A percentile compares a stretch with the other conserved stretches of the same genome.
Evolutionary conservation across 2,888 invertebrate genomes (phyloP).

Genomic region (Microctonus hyperodae): DNA sequence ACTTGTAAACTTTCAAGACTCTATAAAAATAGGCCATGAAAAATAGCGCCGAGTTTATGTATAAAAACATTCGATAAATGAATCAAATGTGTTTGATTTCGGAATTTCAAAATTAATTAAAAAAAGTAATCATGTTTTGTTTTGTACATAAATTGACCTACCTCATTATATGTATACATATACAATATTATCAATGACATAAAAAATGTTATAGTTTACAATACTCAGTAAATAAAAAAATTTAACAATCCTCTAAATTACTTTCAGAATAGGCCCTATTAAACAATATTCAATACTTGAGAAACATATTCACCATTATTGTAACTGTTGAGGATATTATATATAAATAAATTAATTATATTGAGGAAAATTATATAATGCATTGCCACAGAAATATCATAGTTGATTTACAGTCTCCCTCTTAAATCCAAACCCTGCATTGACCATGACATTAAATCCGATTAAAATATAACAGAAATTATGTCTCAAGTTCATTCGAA

Average conservation of each 20-base stretch:
- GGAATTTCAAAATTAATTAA: background rate
- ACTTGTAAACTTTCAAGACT: too few species aligned
- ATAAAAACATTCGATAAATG: background rate
- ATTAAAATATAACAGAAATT: constrained; percentile 16
- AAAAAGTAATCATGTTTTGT: background rate
- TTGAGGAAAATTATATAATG: constrained; percentile 21
- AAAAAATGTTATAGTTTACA: constrained; percentile 26
- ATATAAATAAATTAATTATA: constrained; percentile 24
- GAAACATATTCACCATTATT: constrained; percentile 16
- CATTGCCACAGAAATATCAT: constrained; percentile 26
- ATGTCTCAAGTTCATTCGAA: constrained; percentile 48
- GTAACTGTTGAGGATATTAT: constrained; percentile 18
- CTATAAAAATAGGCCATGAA: constrained; percentile 8
- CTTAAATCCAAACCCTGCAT: constrained; percentile 33
- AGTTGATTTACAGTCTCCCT: constrained; percentile 19
- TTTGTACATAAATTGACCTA: constrained; percentile 9
- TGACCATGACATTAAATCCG: constrained; percentile 7
- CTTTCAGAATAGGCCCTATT: constrained; percentile 53
- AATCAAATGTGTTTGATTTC: background rate
- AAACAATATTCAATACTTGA: background rate
- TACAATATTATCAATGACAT: constrained; percentile 31
- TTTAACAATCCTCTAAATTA: constrained; percentile 24
- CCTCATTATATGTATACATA: background rate
- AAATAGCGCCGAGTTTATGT: background rate
- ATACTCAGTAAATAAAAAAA: constrained; percentile 20